A percentile compares a stretch with the other conserved stretches of the same genome.
These are phyloP conservation scores for Phyto melanocephala DNA, from an alignment of 2,888 invertebrate species.

Conservation along the genomic window DNA sequence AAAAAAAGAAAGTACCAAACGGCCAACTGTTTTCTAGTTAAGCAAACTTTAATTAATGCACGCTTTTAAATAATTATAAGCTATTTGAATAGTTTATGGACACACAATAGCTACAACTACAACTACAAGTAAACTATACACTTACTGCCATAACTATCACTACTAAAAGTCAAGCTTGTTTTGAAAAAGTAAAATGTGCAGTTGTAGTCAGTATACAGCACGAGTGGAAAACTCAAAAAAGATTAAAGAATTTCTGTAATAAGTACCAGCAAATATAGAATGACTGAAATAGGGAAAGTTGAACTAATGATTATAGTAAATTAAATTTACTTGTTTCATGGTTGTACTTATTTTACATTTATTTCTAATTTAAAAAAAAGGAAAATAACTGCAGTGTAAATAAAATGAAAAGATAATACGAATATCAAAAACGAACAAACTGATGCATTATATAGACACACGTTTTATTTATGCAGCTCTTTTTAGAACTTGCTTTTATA, in stretches of 20 bases:
- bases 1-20: slow-evolving; percentile 10
- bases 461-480: too few species aligned
- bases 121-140: slow-evolving; percentile 33
- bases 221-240: slow-evolving; percentile 34
- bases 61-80: slow-evolving; percentile 77
- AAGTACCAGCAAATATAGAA: slow-evolving; percentile 69
- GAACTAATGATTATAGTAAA: slow-evolving; percentile 37
- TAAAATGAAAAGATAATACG: neutral
- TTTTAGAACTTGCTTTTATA: too few species aligned
- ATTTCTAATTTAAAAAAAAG: slow-evolving; percentile 42
- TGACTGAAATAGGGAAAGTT: slow-evolving; percentile 69
- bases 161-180: slow-evolving; percentile 41
- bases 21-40: slow-evolving; percentile 54
- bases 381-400: neutral
- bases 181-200: slow-evolving; percentile 43
- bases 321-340: slow-evolving; percentile 23
- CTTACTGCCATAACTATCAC: slow-evolving; percentile 23
- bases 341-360: slow-evolving; percentile 33
- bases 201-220: slow-evolving; percentile 15
- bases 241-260: slow-evolving; percentile 9
- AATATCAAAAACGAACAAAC: neutral
- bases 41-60: slow-evolving; percentile 73
- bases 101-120: slow-evolving; percentile 61
- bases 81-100: slow-evolving; percentile 75
- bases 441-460: too few species aligned